phyloP scores from a whole-genome alignment of 2,797 vertebrate species.

The Myripristis jacobus region DNA sequence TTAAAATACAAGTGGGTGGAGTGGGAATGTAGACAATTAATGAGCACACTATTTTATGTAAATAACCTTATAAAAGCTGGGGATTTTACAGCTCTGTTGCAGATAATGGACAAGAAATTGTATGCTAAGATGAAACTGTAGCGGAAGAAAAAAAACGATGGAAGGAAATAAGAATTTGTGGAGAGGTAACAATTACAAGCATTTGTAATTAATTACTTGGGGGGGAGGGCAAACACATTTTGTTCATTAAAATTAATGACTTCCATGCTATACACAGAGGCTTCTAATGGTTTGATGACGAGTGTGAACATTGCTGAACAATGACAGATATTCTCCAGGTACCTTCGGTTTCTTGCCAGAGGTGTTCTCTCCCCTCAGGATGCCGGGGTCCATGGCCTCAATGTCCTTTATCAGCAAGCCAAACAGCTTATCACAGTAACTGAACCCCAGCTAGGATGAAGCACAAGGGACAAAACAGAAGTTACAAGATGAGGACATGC shows the following conservation, averaged over 20 bases:
- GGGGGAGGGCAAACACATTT: not conserved
- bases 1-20: not conserved
- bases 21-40: not conserved
- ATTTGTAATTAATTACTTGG: not conserved
- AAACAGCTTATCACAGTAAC: conserved; percentile 92
- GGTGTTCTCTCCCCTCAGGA: conserved; percentile 86
- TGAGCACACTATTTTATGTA: not conserved
- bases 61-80: not conserved
- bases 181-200: not conserved
- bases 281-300: too few species aligned
- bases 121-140: not conserved
- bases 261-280: not conserved
- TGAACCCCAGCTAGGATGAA: conserved; percentile 88
- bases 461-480: not conserved
- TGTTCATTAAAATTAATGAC: not conserved
- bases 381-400: conserved; percentile 95
- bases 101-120: not conserved
- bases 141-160: not conserved
- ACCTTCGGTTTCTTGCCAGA: conserved; percentile 91
- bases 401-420: conserved; percentile 90
- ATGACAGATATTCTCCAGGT: conserved; percentile 11
- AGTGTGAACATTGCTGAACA: not conserved
- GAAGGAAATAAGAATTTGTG: not conserved
- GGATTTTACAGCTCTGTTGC: not conserved
- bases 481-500: too few species aligned